Base-by-base conservation (phyloP, 2,113 vertebrate genomes). In the Burhinus bistriatus region DNA sequence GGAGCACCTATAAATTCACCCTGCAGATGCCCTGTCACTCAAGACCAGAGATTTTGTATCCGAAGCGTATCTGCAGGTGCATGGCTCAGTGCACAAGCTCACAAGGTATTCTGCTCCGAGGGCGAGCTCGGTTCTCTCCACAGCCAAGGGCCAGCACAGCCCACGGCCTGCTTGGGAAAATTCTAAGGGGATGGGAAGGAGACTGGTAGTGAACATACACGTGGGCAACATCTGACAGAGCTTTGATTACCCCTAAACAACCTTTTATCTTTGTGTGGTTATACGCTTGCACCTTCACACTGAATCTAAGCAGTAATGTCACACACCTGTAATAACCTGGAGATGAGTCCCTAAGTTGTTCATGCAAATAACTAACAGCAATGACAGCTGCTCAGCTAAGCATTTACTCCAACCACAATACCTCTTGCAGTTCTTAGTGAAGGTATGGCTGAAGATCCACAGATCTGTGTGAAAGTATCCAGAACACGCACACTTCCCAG, bases 1-100 rank as follows among this genome's bases (percentile, higher is more conserved):
- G 18, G 91, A 79, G 29, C 66, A 83, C 62, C 57, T 82, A 83
- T 71, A 96, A 91, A 96, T 82, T 93, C 38, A 94, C 40, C 21
- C 70, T 47, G 30, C 54, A 93, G 65, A 91, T 61, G 87, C 23
- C 58, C 40, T 52, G 47, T 87, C 57, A 82, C 34, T 91, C 72
- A 75, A 87, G 38, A 47, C 6, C 29, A 79, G 29, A 76, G 45
- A 34, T 72, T 97, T 95, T 95, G 54, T 70, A 92, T 77, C 49
- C 0, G 0, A 77, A 91, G 44, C 0, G 0, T 22, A 84, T 75
- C 77, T 87, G 64, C 87, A 95, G 81, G 81, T 91, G 58, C 29
- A 38, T 12, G 40, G 62, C 45, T 83, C 58, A 62, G 32, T 40
- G 47, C 55, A 34, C 32, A 87, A 68, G 62, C 12, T 57, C 36